Base-by-base conservation (phyloP, 1,140 invertebrate species). In the Drosophila tropicalis region DNA sequence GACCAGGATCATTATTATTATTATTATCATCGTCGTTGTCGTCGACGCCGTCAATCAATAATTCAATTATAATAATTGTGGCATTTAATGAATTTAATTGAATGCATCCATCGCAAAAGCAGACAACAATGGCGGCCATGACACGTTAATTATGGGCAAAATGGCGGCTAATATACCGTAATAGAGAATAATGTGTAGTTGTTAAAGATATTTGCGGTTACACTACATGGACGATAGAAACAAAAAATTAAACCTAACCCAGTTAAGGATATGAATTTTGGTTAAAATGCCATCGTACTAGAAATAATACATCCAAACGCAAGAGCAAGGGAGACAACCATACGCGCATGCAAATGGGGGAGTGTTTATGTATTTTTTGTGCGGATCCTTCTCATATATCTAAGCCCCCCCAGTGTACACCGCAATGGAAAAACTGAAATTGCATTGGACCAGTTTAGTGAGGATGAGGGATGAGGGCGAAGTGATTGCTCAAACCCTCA, bases 1-100 rank as follows among this genome's bases (percentile, higher is more conserved):
- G 39, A 12, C 55, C 60, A 29, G 34, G 57, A 57, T 61, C 60
- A 44, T 44, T 62, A 67, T 36, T 56, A 55, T 51, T 44, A 70
- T 64, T 41, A 22, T 29, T 29, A 29, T 29, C 29, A 6, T 44
- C 58, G 55, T 67, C 62, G 58, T 61, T 47, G 22, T 47, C 64
- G 61, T 64, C 63, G 54, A 32, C 64, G 63, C 64, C 73, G 68
- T 82, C 74, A 76, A 79, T 79, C 81, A 76, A 90, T 90, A 91
- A 91, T 86, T 91, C 91, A 91, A 91, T 91, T 91, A 91, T 79
- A 91, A 91, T 91, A 90, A 91, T 91, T 91, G 90, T 90, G 90
- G 90, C 76, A 91, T 91, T 90, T 90, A 91, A 90, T 81, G 84
- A 76, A 90, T 81, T 89, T 85, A 89, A 91, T 51, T 91, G 86